Percentiles rank a stretch among this genome's conserved stretches.
These are phyloP conservation scores for Nesidiocoris tenuis DNA, from an alignment of 2,888 invertebrate genomes.

Conservation along the genomic window DNA sequence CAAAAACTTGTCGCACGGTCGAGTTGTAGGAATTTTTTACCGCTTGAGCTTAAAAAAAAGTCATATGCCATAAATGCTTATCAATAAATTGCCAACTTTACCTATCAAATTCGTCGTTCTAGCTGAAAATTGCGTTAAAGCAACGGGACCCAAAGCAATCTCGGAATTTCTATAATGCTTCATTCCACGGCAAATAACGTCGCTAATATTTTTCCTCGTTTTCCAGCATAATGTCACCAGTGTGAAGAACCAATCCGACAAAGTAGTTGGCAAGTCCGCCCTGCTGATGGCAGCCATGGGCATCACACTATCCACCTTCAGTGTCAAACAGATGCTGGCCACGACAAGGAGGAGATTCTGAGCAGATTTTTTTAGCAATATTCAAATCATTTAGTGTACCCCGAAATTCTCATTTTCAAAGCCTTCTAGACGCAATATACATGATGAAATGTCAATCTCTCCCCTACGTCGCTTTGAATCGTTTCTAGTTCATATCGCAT, in stretches of 20 bases:
- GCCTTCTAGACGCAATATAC: neutral
- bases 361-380: neutral
- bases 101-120: too few species aligned
- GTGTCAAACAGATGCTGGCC: slow-evolving; percentile 49
- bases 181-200: neutral
- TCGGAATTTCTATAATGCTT: neutral
- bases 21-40: too few species aligned
- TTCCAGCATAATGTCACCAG: slow-evolving; percentile 36
- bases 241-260: slow-evolving; percentile 37
- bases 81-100: too few species aligned
- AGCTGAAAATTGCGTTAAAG: too few species aligned
- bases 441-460: neutral
- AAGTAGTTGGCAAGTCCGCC: slow-evolving; percentile 47
- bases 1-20: too few species aligned
- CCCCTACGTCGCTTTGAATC: too few species aligned
- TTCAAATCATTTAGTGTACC: neutral
- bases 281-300: slow-evolving; percentile 48
- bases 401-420: neutral
- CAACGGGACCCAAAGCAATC: too few species aligned
- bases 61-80: too few species aligned
- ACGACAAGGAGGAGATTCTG: slow-evolving; percentile 43
- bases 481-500: too few species aligned
- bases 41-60: too few species aligned
- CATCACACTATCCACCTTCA: slow-evolving; percentile 49
- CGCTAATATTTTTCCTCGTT: neutral